Evolutionary conservation across 2,797 vertebrate species (phyloP), one percentile per base, ranked within the genome.

Genomic region (Amphiprion clarkii): DNA sequence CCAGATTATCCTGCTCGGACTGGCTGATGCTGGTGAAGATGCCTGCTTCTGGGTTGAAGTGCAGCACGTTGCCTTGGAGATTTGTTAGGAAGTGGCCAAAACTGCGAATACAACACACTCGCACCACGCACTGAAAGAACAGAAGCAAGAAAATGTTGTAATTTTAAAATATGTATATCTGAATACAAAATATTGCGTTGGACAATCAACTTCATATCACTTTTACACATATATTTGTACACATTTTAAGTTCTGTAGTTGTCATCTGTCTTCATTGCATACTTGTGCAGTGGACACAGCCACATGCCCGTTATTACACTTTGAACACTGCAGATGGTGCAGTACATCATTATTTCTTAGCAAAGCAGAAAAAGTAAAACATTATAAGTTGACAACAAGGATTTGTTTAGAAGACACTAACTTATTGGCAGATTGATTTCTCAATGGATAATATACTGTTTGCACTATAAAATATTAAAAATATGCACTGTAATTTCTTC

Each of bases 11-110:
- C 72, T 97, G 96, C 67, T 98, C 96, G 0, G 96, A 92, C 84
- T 97, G 97, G 53, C 95, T 95, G 29, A 96, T 95, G 93, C 98
- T 99, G 93, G 97, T 97, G 89, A 99, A 99, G 92, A 99, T 98
- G 25, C 97, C 97, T 0, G 96, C 97, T 89, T 99, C 97, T 0
- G 96, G 91, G 90, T 96, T 99, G 94, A 97, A 99, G 90, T 99
- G 98, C 78, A 99, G 94, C 85, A 98, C 96, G 92, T 98, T 97
- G 92, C 97, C 97, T 83, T 98, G 97, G 90, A 99, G 85, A 86
- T 90, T 96, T n/a, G 96, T 96, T 0, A 99, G 95, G 85, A 99
- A 99, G 92, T 99, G 97, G 33, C 98, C 98, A 2, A 99, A 99
- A 91, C 98, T 99, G 62, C 98, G 97, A 46, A 99, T 96, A 88